Conservation (phyloP, 2,888 invertebrate species). For the Isoperla grammatica region DNA sequence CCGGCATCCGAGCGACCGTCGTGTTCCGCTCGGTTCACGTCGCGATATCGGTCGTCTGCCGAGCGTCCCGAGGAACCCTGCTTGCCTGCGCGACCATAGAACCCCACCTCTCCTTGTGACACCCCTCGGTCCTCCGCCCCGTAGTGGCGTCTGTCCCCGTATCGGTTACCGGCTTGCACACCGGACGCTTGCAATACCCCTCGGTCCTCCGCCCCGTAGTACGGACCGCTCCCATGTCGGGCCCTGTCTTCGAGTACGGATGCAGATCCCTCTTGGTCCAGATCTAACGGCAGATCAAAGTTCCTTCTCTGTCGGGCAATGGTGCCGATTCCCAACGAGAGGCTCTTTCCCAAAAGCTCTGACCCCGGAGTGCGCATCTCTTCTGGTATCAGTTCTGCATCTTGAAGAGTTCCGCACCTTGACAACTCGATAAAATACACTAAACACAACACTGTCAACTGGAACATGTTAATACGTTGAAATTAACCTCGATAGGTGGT, state of each 20-base stretch:
- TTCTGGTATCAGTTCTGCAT: constrained; percentile 21
- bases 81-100: constrained; percentile 24
- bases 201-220: not conserved
- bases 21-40: constrained; percentile 11
- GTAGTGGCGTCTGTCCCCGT: constrained; percentile 7
- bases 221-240: not conserved
- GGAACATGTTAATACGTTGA: not conserved
- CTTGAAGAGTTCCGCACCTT: constrained; percentile 2
- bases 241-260: not conserved
- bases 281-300: not conserved
- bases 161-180: constrained; percentile 10
- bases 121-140: constrained; percentile 17
- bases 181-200: not conserved
- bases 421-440: not conserved
- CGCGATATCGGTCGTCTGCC: constrained; percentile 20
- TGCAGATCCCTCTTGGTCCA: not conserved
- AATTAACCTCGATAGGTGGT: not conserved
- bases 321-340: not conserved
- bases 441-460: not conserved
- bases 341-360: constrained; percentile 1
- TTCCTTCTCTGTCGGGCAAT: not conserved
- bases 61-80: constrained; percentile 16
- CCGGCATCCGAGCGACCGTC: constrained; percentile 19
- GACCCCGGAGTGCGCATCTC: constrained; percentile 9
- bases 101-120: constrained; percentile 24